phyloP scores from a whole-genome alignment of 2,113 vertebrate species.

The Tauraco erythrolophus region DNA sequence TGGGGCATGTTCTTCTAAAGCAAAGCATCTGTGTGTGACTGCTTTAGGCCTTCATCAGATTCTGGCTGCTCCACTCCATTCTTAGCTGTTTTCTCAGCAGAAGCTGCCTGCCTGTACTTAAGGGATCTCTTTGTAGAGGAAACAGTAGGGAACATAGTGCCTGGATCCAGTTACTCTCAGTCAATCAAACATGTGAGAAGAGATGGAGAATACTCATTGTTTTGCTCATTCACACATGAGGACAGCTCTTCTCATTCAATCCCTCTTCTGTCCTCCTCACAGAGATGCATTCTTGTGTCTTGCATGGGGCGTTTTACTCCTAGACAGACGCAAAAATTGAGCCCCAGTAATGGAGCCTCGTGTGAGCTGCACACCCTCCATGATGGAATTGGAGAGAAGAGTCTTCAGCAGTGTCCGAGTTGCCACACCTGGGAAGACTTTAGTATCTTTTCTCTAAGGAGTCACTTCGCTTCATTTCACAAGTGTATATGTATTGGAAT shows the following conservation, averaged over 20 bases:
- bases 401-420: background rate
- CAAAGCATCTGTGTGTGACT: background rate
- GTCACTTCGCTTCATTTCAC: background rate
- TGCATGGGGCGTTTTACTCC: background rate
- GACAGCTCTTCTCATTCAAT: background rate
- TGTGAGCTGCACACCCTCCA: background rate
- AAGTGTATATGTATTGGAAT: background rate
- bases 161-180: background rate
- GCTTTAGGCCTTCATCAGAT: background rate
- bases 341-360: background rate
- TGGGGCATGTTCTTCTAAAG: background rate
- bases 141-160: background rate
- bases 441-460: background rate
- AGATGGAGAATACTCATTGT: background rate
- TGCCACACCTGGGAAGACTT: background rate
- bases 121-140: background rate
- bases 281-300: background rate
- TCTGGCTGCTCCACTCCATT: background rate
- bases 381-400: background rate
- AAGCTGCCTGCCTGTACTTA: background rate
- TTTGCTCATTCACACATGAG: background rate
- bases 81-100: background rate
- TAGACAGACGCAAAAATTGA: background rate
- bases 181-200: background rate
- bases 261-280: background rate